Conservation (phyloP, 2,797 vertebrate species). For the Lagodon rhomboides region DNA sequence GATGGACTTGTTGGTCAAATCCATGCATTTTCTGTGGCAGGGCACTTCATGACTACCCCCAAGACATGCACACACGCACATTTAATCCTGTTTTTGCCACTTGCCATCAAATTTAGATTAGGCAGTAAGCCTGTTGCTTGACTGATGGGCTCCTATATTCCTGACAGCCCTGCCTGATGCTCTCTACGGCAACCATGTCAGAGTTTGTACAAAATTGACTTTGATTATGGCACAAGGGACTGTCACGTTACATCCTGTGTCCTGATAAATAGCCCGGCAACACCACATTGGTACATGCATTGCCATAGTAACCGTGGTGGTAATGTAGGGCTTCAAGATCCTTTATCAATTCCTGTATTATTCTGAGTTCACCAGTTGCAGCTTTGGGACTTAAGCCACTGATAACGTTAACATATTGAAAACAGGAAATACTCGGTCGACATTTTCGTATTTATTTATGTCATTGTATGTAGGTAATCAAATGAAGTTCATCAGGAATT, state of each 20-base stretch:
- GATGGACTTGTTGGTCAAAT: slow-evolving; percentile 19
- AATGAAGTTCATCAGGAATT: not conserved
- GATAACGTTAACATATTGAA: not conserved
- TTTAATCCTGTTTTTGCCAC: slow-evolving; percentile 23
- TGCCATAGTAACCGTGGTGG: slow-evolving; percentile 40
- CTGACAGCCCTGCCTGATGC: slow-evolving; percentile 22
- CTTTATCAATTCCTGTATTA: not conserved
- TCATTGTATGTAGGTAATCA: not conserved
- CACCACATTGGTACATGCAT: slow-evolving; percentile 33
- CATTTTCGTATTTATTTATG: not conserved
- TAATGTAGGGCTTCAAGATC: not conserved
- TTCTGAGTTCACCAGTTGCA: slow-evolving; percentile 6
- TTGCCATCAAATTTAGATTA: slow-evolving; percentile 33
- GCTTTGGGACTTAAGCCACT: not conserved
- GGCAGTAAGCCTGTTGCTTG: slow-evolving; percentile 25
- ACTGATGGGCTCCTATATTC: slow-evolving; percentile 42
- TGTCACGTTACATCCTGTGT: slow-evolving; percentile 26
- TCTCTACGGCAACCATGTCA: slow-evolving; percentile 5
- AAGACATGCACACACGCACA: not conserved
- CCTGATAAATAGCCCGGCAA: slow-evolving; percentile 22
- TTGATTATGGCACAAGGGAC: slow-evolving; percentile 42
- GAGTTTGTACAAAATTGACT: slow-evolving; percentile 29
- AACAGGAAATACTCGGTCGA: not conserved
- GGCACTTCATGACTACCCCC: not conserved
- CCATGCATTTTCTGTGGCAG: slow-evolving; percentile 17